A percentile compares a stretch with the other conserved stretches of the same genome.
phyloP scores from a whole-genome alignment of 2,113 vertebrate species.

The Epinephelus cyanopodus region DNA sequence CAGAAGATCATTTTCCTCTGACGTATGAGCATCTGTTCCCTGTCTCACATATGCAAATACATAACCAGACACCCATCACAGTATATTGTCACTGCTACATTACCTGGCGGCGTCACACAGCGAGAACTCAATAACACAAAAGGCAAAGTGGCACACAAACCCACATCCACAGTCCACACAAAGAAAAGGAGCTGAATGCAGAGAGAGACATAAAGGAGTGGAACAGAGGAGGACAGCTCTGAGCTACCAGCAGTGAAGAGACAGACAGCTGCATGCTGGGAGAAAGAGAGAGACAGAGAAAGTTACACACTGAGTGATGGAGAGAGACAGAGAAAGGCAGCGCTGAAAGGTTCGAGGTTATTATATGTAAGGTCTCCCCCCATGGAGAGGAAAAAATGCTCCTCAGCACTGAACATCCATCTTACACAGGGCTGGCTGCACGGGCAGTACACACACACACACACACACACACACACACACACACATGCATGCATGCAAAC shows the following conservation, averaged over 20 bases:
- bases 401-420: slow-evolving; percentile 59
- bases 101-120: background rate
- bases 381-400: slow-evolving; percentile 43
- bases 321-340: slow-evolving; percentile 16
- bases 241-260: slow-evolving; percentile 1
- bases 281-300: background rate
- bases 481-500: background rate
- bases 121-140: background rate
- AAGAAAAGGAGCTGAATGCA: background rate
- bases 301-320: slow-evolving; percentile 37
- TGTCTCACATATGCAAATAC: too few species aligned
- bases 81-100: background rate
- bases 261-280: slow-evolving; percentile 42
- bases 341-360: slow-evolving; percentile 44
- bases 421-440: slow-evolving; percentile 42
- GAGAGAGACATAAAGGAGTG: background rate
- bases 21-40: too few species aligned
- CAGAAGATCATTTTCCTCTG: too few species aligned
- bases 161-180: background rate
- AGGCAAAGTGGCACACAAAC: background rate
- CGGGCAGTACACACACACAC: slow-evolving; percentile 12
- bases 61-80: too few species aligned
- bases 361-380: slow-evolving; percentile 59
- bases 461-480: slow-evolving; percentile 20
- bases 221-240: background rate